These are phyloP conservation scores for Phrixothrix hirtus DNA, from an alignment of 2,888 invertebrate species.

Conservation along the genomic window DNA sequence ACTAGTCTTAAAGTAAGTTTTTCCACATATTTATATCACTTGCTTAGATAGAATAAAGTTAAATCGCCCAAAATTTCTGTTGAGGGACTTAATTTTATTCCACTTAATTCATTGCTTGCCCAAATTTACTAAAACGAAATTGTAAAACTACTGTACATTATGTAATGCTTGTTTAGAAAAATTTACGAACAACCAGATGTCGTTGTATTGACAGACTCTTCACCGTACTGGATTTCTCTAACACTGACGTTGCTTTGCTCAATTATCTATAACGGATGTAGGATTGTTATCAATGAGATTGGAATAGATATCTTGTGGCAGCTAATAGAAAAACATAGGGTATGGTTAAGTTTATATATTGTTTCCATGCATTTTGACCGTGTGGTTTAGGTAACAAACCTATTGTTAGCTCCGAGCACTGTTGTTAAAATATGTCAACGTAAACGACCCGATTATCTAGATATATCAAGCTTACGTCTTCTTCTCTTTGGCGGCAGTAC, in stretches of 20 bases:
- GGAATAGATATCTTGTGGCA: constrained; percentile 21
- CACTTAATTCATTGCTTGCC: no score
- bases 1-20: no score
- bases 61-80: no score
- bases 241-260: constrained; percentile 28
- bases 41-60: background rate
- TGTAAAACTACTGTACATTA: no score
- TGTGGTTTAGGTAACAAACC: background rate
- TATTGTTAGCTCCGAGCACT: background rate
- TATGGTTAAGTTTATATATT: no score
- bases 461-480: background rate
- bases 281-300: constrained; percentile 36
- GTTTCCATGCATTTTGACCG: no score
- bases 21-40: background rate
- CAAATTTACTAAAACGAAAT: no score
- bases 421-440: background rate
- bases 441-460: background rate
- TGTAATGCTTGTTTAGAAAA: background rate
- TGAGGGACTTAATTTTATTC: no score
- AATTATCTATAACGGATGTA: constrained; percentile 35
- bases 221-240: constrained; percentile 45
- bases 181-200: no score
- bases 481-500: background rate
- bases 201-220: constrained; percentile 32
- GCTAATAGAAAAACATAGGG: constrained; percentile 10